Evolutionary conservation across 2,888 invertebrate genomes (phyloP), one percentile per base, ranked within the genome.

Genomic region (Conops quadrifasciatus): DNA sequence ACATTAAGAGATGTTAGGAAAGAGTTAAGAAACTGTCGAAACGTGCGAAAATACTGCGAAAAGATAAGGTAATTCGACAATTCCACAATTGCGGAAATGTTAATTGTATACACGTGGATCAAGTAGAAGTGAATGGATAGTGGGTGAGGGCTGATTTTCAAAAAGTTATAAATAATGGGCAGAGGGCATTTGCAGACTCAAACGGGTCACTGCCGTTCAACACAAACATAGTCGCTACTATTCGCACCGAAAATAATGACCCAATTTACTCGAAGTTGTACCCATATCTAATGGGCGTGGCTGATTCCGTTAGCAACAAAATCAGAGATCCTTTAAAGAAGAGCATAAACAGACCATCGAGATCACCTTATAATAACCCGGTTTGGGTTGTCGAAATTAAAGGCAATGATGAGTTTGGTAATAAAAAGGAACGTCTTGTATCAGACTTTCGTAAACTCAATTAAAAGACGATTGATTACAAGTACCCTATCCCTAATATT

Each of bases 401-500:
- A 24, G 45, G 58, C 1, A 67, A 19, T 11, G 62, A 69, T 16
- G 62, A 69, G 21, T 21, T 60, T 1, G 49, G 51, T 2, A 69
- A 62, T 60, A 49, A n/a, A 11, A 62, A 69, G n/a, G 60, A 69
- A 69, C 62, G 62, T 19, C 26, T 67, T 13, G 65, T 68, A 7
- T 51, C 64, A 24, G 68, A 65, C 56, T 72, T 58, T 15, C 2
- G 72, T 58, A 71, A 72, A 21, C 16, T 74, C 1, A 74, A 74
- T 16, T 19, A 0, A 3, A 72, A 73, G 36, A 75, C 74, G 1
- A 51, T 74, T 1, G 80, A 77, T 16, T 74, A 74, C 19, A 73
- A 71, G 30, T 77, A 75, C 3, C 75, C 74, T 0, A 75, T 76
- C 30, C 75, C 75, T 0, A 64, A 76, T 15, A 71, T 69, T 0